Percentiles rank a stretch among this genome's conserved stretches.
Evolutionary conservation across 2,797 vertebrate species (phyloP).

Genomic region (Uromys caudimaculatus): DNA sequence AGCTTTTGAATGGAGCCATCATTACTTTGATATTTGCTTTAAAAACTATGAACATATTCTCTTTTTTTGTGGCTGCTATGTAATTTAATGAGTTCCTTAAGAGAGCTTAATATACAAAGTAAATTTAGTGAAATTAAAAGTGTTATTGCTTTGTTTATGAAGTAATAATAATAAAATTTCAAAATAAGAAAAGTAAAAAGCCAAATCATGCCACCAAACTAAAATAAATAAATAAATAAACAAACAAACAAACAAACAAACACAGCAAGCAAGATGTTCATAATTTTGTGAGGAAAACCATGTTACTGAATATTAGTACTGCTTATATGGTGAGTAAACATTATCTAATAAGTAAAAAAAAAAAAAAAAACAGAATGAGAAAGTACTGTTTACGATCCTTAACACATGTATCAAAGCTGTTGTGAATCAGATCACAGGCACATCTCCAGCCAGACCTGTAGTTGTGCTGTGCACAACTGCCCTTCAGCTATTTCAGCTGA

Average conservation of each 20-base stretch:
- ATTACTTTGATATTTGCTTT: background rate
- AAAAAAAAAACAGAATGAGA: background rate
- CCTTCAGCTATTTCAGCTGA: background rate
- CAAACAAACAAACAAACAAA: background rate
- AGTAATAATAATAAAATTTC: background rate
- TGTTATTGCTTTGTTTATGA: background rate
- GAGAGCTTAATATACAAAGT: background rate
- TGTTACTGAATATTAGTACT: background rate
- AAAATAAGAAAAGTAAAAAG: background rate
- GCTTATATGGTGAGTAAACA: background rate
- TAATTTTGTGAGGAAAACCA: background rate
- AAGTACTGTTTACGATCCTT: background rate
- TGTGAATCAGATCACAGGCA: background rate
- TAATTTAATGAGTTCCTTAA: background rate
- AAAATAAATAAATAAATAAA: too few species aligned
- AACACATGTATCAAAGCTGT: background rate
- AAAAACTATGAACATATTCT: background rate
- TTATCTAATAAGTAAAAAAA: too few species aligned
- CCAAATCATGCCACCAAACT: background rate
- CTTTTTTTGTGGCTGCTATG: background rate
- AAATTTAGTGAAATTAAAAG: conserved; percentile 18
- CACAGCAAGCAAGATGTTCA: background rate
- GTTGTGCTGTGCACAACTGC: rapidly evolving
- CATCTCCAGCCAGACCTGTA: background rate
- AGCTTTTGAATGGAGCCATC: background rate